phyloP scores from a whole-genome alignment of 2,797 vertebrate genomes.

The Kryptolebias ocellatus region DNA sequence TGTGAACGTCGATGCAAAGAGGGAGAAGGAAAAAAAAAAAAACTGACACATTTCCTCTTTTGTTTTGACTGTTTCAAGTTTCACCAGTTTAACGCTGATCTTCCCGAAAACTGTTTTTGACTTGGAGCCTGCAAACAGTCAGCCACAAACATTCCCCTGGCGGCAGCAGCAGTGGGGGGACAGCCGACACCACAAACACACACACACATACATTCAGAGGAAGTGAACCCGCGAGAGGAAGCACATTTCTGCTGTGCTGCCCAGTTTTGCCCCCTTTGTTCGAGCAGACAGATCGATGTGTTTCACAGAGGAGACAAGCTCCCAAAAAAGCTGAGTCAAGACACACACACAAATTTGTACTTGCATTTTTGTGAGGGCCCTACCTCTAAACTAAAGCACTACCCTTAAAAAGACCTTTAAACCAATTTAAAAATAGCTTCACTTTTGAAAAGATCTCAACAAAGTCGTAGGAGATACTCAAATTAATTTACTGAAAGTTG shows the following conservation, averaged over 20 bases:
- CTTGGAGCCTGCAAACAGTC: slow-evolving; percentile 59
- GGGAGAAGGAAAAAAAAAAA: background rate
- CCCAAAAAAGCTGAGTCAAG: slow-evolving; percentile 70
- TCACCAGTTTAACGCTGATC: slow-evolving; percentile 49
- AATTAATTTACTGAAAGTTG: background rate
- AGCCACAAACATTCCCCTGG: slow-evolving; percentile 70
- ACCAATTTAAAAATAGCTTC: background rate
- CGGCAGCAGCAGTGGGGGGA: background rate
- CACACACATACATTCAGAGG: slow-evolving; percentile 37
- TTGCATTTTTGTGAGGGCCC: slow-evolving; percentile 3
- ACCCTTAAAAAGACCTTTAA: background rate
- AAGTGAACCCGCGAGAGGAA: slow-evolving; percentile 68
- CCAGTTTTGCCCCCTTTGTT: slow-evolving; percentile 25
- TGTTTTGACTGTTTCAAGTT: slow-evolving; percentile 52
- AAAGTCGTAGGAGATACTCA: background rate
- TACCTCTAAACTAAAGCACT: slow-evolving; percentile 2
- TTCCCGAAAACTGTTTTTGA: slow-evolving; percentile 54
- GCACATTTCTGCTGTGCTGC: slow-evolving; percentile 65
- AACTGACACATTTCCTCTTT: slow-evolving; percentile 11
- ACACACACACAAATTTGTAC: slow-evolving; percentile 11
- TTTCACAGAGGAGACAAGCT: slow-evolving; percentile 40
- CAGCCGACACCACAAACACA: slow-evolving; percentile 56
- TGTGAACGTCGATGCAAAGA: background rate
- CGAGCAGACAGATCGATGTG: slow-evolving; percentile 58
- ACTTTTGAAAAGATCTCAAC: background rate